Conservation (phyloP, 2,888 invertebrate species). For the Nebria brevicollis region DNA sequence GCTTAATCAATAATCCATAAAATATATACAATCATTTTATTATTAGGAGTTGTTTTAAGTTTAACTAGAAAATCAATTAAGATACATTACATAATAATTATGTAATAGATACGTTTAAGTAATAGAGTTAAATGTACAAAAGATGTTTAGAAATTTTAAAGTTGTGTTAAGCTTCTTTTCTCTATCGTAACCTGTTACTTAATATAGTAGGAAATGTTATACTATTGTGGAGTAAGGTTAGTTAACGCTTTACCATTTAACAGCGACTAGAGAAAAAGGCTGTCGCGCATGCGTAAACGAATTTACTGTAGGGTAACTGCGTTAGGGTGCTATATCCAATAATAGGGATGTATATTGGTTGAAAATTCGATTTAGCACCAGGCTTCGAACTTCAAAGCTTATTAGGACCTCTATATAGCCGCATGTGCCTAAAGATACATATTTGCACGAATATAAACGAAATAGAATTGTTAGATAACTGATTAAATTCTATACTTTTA, state of each 20-base stretch:
- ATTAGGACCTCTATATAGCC: background rate
- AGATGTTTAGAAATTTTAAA: background rate
- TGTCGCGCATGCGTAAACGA: background rate
- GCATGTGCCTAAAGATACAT: background rate
- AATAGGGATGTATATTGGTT: background rate
- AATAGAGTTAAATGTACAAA: background rate
- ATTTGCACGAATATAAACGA: no score
- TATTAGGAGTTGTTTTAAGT: background rate
- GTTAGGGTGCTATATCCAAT: background rate
- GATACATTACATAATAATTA: background rate
- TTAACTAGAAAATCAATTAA: background rate
- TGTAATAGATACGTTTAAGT: background rate
- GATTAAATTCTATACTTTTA: no score
- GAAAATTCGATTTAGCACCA: background rate
- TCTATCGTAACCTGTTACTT: background rate
- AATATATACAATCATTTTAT: background rate
- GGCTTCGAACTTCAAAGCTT: background rate
- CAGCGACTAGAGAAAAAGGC: background rate
- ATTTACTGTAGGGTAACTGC: background rate
- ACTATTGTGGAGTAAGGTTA: background rate
- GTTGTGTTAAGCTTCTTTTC: background rate
- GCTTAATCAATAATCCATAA: no score
- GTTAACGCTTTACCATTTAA: background rate
- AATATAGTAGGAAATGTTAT: background rate
- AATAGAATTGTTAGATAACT: no score